Conservation (phyloP, 2,888 invertebrate species). For the Fragum whitleyi region DNA sequence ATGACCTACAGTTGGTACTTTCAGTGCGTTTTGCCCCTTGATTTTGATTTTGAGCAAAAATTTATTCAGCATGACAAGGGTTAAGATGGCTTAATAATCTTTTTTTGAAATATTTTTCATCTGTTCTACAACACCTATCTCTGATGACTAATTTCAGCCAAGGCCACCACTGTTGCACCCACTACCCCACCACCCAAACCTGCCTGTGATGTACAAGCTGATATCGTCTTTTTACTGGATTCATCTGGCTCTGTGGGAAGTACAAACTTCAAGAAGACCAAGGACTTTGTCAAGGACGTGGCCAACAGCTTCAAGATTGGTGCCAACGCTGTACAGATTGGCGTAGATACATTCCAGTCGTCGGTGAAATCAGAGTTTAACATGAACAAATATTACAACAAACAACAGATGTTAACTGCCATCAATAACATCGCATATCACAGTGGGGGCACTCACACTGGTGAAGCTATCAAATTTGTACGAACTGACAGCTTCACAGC, state of each 20-base stretch:
- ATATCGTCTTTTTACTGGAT: constrained; percentile 77
- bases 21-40: too few relatives aligned
- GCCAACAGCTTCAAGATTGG: constrained; percentile 73
- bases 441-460: constrained; percentile 74
- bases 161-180: constrained; percentile 49
- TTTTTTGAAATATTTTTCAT: too few relatives aligned
- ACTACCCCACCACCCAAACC: constrained; percentile 53
- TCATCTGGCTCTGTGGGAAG: constrained; percentile 76
- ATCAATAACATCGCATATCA: constrained; percentile 63
- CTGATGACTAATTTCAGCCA: too few relatives aligned
- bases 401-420: constrained; percentile 61
- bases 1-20: too few relatives aligned
- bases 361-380: constrained; percentile 70
- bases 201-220: constrained; percentile 75
- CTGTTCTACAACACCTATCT: neutral
- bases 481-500: constrained; percentile 68
- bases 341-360: constrained; percentile 77
- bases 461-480: constrained; percentile 70
- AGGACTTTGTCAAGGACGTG: constrained; percentile 71
- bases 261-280: constrained; percentile 75
- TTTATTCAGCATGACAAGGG: too few relatives aligned
- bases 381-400: constrained; percentile 66
- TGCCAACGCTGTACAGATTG: constrained; percentile 56
- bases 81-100: too few relatives aligned
- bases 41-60: too few relatives aligned